Percentiles rank a stretch among this genome's conserved stretches.
These are phyloP conservation scores for Porites cylindrica DNA, from an alignment of 92 coral and sea anemone genomes.

Conservation along the genomic window DNA sequence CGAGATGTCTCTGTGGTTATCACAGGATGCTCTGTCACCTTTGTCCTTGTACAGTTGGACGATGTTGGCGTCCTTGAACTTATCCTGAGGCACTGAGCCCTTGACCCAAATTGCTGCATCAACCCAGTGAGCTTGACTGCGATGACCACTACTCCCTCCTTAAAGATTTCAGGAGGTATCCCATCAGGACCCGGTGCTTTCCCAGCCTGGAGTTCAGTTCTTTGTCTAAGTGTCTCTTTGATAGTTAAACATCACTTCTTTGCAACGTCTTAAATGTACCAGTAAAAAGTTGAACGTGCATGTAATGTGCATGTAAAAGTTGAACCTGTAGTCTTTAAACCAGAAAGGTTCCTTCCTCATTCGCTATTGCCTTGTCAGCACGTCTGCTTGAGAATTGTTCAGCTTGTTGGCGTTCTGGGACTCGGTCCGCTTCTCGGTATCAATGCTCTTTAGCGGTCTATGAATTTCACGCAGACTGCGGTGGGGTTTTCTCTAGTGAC, in stretches of 20 bases:
- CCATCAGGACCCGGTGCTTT: no score
- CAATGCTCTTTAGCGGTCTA: no score
- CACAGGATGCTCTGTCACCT: no score
- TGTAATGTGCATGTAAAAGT: background rate
- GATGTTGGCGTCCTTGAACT: background rate
- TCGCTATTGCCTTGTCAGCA: background rate
- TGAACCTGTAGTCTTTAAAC: slow-evolving; percentile 17
- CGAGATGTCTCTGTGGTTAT: no score
- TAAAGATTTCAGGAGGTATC: no score
- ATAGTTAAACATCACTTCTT: background rate
- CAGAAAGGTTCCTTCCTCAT: slow-evolving; percentile 17
- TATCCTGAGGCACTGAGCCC: no score
- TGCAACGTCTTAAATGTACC: background rate
- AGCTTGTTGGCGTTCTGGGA: slow-evolving; percentile 1
- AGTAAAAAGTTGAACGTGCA: background rate
- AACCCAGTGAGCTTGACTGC: no score
- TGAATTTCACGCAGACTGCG: background rate
- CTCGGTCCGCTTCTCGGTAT: background rate
- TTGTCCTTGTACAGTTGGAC: no score
- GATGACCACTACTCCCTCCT: no score
- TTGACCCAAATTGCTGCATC: no score
- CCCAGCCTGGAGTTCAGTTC: no score
- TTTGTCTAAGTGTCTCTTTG: no score
- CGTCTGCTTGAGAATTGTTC: background rate
- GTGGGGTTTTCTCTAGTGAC: background rate